Conservation (phyloP, 2,888 invertebrate genomes). For the Limnephilus rhombicus region DNA sequence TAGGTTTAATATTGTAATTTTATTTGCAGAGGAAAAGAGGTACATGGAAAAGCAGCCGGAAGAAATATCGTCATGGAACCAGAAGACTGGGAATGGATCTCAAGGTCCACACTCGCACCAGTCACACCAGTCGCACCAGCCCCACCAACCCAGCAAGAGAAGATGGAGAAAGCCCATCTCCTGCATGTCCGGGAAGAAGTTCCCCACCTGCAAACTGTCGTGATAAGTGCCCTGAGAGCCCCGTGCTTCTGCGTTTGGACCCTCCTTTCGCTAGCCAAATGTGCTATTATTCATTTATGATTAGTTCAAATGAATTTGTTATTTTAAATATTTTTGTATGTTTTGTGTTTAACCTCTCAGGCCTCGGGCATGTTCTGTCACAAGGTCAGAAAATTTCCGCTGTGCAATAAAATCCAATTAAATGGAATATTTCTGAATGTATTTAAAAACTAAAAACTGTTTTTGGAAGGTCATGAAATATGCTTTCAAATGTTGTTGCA, state of each 20-base stretch:
- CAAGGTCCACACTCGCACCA: slow-evolving; percentile 48
- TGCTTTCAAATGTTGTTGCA: too few species aligned
- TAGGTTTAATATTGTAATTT: not conserved
- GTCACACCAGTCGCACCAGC: not conserved
- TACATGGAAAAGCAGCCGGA: slow-evolving; percentile 53
- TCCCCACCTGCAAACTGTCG: slow-evolving; percentile 81
- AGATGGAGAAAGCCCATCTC: slow-evolving; percentile 79
- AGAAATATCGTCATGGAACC: slow-evolving; percentile 56
- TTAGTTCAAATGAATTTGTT: not conserved
- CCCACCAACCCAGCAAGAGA: slow-evolving; percentile 69
- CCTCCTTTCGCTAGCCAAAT: not conserved
- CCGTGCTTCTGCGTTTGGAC: not conserved
- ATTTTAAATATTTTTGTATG: not conserved
- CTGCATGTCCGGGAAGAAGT: slow-evolving; percentile 79
- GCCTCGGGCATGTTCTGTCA: too few species aligned
- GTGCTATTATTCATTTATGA: too few species aligned
- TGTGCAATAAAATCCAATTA: too few species aligned
- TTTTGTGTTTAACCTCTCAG: too few species aligned
- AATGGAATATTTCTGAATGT: too few species aligned
- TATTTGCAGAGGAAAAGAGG: slow-evolving; percentile 61
- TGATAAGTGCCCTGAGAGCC: slow-evolving; percentile 70
- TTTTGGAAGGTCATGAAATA: too few species aligned
- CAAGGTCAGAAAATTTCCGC: too few species aligned
- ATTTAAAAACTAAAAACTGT: too few species aligned
- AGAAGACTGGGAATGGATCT: slow-evolving; percentile 70